A percentile compares a stretch with the other conserved stretches of the same genome.
Conservation (phyloP, 1,140 invertebrate species). For the Onthophagus taurus region DNA sequence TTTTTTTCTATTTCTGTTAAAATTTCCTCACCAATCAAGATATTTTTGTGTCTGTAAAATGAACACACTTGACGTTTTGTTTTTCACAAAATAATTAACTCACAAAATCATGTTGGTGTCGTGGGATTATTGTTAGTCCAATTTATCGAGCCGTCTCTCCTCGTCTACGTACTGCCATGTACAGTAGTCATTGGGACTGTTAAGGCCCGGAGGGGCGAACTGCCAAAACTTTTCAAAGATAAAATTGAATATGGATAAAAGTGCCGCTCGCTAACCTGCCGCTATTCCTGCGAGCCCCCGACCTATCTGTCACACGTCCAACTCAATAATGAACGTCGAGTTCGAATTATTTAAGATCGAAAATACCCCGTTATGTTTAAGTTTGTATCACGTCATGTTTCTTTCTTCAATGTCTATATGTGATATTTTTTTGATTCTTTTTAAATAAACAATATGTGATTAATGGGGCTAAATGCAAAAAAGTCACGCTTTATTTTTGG, state of each 20-base stretch:
- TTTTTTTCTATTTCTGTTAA: too few species aligned
- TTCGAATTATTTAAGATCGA: conserved; percentile 8
- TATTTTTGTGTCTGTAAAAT: too few species aligned
- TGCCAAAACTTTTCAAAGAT: conserved; percentile 26
- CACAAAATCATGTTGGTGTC: too few species aligned
- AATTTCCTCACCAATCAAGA: too few species aligned
- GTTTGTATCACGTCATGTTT: neutral
- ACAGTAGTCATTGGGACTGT: neutral
- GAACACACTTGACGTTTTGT: too few species aligned
- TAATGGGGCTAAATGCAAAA: too few species aligned
- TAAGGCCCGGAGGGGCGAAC: conserved; percentile 17
- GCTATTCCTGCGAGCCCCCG: conserved; percentile 15
- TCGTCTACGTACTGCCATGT: neutral
- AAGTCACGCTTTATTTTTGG: neutral
- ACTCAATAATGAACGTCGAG: conserved; percentile 14
- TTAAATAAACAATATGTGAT: neutral
- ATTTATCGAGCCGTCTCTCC: too few species aligned
- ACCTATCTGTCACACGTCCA: conserved; percentile 12
- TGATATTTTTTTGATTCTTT: neutral
- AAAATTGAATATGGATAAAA: conserved; percentile 33
- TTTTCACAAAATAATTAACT: too few species aligned
- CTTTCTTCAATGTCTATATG: neutral
- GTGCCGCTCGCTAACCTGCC: too few species aligned
- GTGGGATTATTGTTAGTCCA: too few species aligned
- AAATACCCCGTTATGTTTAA: neutral